phyloP scores from a whole-genome alignment of 1,140 invertebrate species.

The Achroia grisella region DNA sequence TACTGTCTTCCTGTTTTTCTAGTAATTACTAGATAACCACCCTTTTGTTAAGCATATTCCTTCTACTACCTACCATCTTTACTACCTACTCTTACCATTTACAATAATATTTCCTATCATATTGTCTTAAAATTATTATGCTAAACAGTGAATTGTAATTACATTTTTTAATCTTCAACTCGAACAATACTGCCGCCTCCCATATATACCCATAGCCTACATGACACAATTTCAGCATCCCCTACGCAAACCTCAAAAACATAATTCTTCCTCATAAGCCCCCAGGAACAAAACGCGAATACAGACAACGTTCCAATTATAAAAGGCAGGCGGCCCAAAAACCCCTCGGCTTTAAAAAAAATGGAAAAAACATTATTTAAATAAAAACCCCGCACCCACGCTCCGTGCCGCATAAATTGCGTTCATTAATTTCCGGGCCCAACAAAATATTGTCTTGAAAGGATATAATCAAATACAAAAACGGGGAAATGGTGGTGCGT shows the following conservation, averaged over 20 bases:
- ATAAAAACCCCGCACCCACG: slow-evolving; percentile 60
- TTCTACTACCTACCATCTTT: no score
- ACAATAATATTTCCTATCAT: no score
- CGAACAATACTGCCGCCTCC: no score
- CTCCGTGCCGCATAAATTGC: slow-evolving; percentile 70
- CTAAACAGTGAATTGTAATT: no score
- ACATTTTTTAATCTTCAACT: no score
- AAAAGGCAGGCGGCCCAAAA: slow-evolving; percentile 48
- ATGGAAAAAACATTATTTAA: slow-evolving; percentile 65
- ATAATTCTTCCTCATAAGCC: slow-evolving; percentile 47
- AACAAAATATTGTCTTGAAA: slow-evolving; percentile 73
- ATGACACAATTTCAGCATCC: slow-evolving; percentile 7
- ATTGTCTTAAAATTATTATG: no score
- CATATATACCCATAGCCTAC: background rate
- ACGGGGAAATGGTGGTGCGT: slow-evolving; percentile 70
- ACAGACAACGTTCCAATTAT: slow-evolving; percentile 47
- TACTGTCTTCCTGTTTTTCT: no score
- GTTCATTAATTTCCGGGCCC: slow-evolving; percentile 69
- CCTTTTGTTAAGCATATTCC: no score
- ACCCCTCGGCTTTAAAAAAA: slow-evolving; percentile 40
- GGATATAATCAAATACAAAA: slow-evolving; percentile 74
- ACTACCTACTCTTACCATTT: no score
- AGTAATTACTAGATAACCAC: no score
- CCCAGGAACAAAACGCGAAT: slow-evolving; percentile 25
- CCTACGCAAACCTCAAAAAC: slow-evolving; percentile 27